Evolutionary conservation across 2,797 vertebrate species (phyloP), one percentile per base, ranked within the genome.

Genomic region (Odontamblyopus lacepedii): DNA sequence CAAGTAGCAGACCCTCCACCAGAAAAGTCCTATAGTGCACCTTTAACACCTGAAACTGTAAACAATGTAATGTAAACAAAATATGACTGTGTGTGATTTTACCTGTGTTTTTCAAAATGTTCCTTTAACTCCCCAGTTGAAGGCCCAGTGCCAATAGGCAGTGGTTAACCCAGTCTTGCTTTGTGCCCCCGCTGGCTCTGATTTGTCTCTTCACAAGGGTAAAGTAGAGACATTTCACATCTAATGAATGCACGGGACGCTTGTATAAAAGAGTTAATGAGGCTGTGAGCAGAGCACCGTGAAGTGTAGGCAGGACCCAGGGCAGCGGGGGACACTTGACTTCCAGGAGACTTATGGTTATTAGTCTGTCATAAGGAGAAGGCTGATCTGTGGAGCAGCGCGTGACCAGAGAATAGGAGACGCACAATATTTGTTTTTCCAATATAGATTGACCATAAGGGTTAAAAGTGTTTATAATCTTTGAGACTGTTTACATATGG

Each of bases 211-310:
- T 75, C 83, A 70, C 81, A 81, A 84, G 85, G 88, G 85, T 81
- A 94, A 95, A 95, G 93, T 13, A 92, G 90, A 94, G 93, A 95
- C 87, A 93, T 95, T 96, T 95, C 95, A 93, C 92, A 92, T 95
- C 94, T 95, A 96, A 98, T 97, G 96, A 97, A 97, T 95, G 95
- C 95, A 93, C 91, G 93, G 90, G 90, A 95, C 92, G 93, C 89
- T 96, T 96, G 96, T 94, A 94, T 95, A 96, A 95, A 95, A 93
- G 78, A 80, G 86, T 88, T 98, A 97, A 97, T 96, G 96, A 97
- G 95, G 91, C 92, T 95, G 94, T 95, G 95, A 94, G 96, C 95
- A 95, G 92, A 95, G 94, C 91, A 92, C 92, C 93, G 94, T 95
- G 94, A 96, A 96, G 94, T 95, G 94, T 96, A 96, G 94, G 94